These are phyloP conservation scores for Pseudomyrmex dendroicus DNA, from an alignment of 1,140 invertebrate genomes.

Conservation along the genomic window DNA sequence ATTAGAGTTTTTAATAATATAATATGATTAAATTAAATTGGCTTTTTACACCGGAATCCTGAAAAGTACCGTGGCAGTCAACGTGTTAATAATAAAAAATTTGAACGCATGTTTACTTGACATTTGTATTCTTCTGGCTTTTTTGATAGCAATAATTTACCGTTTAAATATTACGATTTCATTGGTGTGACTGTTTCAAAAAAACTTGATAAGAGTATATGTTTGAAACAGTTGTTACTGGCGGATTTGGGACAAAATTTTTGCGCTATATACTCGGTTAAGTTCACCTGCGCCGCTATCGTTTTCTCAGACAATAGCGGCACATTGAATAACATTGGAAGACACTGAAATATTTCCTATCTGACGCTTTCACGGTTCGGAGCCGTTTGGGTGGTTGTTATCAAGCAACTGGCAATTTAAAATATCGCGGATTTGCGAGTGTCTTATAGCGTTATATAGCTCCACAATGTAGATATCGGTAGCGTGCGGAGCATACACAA, in stretches of 20 bases:
- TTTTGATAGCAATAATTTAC: neutral
- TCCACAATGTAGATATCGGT: slow-evolving; percentile 37
- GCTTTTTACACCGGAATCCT: too few relatives aligned
- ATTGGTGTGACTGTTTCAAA: too few relatives aligned
- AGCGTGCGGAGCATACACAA: slow-evolving; percentile 50
- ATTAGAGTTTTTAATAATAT: too few relatives aligned
- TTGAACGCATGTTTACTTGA: neutral
- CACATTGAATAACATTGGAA: slow-evolving; percentile 58
- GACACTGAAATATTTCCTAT: slow-evolving; percentile 51
- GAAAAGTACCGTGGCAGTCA: too few relatives aligned
- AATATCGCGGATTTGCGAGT: slow-evolving; percentile 36
- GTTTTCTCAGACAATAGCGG: slow-evolving; percentile 50
- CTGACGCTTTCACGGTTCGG: slow-evolving; percentile 46
- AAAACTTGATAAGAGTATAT: too few relatives aligned
- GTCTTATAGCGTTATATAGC: slow-evolving; percentile 1
- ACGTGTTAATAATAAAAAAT: neutral
- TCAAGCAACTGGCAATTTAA: slow-evolving; percentile 58
- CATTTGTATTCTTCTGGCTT: neutral
- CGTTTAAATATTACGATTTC: neutral
- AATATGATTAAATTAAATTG: too few relatives aligned
- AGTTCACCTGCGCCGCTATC: slow-evolving; percentile 18
- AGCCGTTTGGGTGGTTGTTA: slow-evolving; percentile 36
- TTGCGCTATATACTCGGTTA: neutral
- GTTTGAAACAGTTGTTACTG: neutral
- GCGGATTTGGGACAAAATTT: neutral